phyloP scores from a whole-genome alignment of 2,113 vertebrate genomes.

The Calypte anna region DNA sequence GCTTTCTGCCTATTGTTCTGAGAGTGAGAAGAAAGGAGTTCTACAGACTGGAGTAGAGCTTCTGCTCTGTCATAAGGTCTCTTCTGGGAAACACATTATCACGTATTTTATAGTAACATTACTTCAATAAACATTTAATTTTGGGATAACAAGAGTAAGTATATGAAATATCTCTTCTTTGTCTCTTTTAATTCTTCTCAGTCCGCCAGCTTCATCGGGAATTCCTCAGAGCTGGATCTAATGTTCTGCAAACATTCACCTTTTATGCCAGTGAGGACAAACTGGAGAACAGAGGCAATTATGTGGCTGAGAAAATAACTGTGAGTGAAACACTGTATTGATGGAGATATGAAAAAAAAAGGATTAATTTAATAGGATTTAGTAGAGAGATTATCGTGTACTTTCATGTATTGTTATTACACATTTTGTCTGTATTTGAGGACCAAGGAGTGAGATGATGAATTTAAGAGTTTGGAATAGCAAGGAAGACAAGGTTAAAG shows the following conservation, averaged over 20 bases:
- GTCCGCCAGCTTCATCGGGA: constrained; percentile 96
- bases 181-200: constrained; percentile 60
- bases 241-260: constrained; percentile 96
- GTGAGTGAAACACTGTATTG: constrained; percentile 77
- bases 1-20: neutral
- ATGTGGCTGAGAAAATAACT: constrained; percentile 82
- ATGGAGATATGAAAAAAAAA: neutral
- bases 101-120: neutral
- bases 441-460: neutral
- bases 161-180: neutral
- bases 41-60: neutral
- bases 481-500: neutral
- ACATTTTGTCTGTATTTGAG: neutral
- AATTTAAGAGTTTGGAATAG: neutral
- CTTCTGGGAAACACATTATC: neutral
- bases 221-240: constrained; percentile 92
- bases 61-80: neutral
- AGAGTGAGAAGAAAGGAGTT: neutral
- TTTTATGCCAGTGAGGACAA: constrained; percentile 99
- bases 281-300: constrained; percentile 94
- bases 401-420: neutral
- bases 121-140: neutral
- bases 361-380: neutral
- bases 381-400: neutral
- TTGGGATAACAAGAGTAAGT: neutral